Evolutionary conservation across 1,140 invertebrate species (phyloP), one percentile per base, ranked within the genome.

Genomic region (Trichogramma pretiosum): DNA sequence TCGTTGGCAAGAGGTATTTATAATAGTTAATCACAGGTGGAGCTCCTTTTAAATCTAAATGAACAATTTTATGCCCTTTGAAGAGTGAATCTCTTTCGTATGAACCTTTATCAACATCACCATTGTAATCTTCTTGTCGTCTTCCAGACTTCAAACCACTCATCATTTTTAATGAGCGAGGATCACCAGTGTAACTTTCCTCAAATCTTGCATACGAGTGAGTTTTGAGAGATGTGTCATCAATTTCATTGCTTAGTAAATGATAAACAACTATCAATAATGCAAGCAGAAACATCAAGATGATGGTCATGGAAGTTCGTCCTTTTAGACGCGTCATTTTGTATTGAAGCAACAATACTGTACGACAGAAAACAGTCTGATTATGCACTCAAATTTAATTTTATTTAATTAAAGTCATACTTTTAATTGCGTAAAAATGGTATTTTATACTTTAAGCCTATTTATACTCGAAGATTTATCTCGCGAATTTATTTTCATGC

Each of bases 1-100:
- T 60, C 46, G 90, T 68, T 3, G 82, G 81, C 38, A 96, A 77
- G 0, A 94, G 52, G 41, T 83, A 76, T 56, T 79, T 79, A 26
- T 89, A 78, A 64, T 82, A 86, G n/a, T 62, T 60, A 0, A 89
- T 57, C 53, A 79, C 83, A 0, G 87, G 86, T 3, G 92, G 88
- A 0, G 87, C 89, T 13, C 92, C 92, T 68, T 96, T 95, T 3
- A 95, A 71, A 72, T 95, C 92, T 1, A 96, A 67, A 67, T 95
- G 92, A 1, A 95, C 80, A 26, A 83, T 68, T 45, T 64, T 68
- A 35, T 70, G 67, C 3, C 65, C 65, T 34, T 62, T 62, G 43
- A 63, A 69, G 0, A 68, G 28, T 3, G 62, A 57, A 8, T 17
- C 11, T 3, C 32, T 40, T 4, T 56, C 41, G 10, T 50, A 50